These are phyloP conservation scores for Elysia crispata DNA, from an alignment of 2,888 invertebrate species.

Conservation along the genomic window DNA sequence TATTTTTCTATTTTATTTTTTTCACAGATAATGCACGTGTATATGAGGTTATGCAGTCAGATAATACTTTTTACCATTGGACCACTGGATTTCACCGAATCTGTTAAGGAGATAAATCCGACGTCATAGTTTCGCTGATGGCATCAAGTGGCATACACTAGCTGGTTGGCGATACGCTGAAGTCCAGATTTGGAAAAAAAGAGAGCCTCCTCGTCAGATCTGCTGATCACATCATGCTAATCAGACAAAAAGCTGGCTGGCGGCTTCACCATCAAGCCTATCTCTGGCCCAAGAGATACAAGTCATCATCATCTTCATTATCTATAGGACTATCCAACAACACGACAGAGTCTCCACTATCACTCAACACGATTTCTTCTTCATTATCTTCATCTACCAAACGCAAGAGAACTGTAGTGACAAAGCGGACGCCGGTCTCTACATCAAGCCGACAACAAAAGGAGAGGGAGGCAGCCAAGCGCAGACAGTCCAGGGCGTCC, in stretches of 20 bases:
- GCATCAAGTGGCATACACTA: neutral
- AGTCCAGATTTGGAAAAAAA: neutral
- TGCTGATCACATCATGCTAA: conserved; percentile 20
- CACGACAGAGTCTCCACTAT: too few relatives aligned
- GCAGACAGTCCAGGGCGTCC: neutral
- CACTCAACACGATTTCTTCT: too few relatives aligned
- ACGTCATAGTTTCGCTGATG: neutral
- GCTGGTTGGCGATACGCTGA: neutral
- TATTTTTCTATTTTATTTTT: too few relatives aligned
- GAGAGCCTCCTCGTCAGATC: neutral
- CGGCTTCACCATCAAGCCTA: conserved; percentile 46
- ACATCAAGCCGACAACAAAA: too few relatives aligned
- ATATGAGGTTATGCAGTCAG: too few relatives aligned
- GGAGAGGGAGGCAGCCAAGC: conserved; percentile 9
- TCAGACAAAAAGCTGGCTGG: conserved; percentile 45
- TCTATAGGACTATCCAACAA: neutral
- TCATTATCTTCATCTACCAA: too few relatives aligned
- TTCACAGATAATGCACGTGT: too few relatives aligned
- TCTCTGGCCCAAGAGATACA: conserved; percentile 40
- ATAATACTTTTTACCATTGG: too few relatives aligned
- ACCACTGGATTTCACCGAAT: neutral
- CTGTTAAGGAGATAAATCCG: neutral
- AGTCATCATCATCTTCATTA: neutral
- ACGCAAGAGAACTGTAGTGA: too few relatives aligned
- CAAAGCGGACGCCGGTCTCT: too few relatives aligned